phyloP scores from a whole-genome alignment of 2,797 vertebrate genomes.

The Tangara arthus region DNA sequence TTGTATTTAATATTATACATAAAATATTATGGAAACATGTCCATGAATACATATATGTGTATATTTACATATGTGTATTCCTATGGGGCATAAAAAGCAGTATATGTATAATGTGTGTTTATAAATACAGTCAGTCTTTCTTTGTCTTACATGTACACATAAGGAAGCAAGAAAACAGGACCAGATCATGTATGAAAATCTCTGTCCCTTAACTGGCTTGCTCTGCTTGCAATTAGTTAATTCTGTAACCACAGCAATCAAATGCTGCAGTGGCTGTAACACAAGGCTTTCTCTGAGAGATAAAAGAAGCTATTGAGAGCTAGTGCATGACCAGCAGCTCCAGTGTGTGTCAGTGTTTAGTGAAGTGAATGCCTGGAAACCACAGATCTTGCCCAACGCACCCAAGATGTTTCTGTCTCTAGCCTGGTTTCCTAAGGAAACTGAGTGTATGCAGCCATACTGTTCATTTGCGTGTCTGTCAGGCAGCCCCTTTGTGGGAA shows the following conservation, averaged over 20 bases:
- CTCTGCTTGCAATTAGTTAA: not conserved
- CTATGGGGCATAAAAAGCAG: not conserved
- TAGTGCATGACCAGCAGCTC: not conserved
- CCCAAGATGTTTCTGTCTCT: slow-evolving; percentile 8
- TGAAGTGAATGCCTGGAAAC: not conserved
- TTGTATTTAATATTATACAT: not conserved
- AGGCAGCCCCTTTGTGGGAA: not conserved
- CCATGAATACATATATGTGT: not conserved
- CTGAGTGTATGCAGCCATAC: not conserved
- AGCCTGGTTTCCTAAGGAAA: not conserved
- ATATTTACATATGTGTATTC: not conserved
- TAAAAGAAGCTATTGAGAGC: slow-evolving; percentile 40
- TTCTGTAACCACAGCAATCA: not conserved
- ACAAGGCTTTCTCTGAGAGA: not conserved
- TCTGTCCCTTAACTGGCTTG: not conserved
- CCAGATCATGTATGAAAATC: not conserved
- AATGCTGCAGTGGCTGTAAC: not conserved
- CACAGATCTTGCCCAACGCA: not conserved
- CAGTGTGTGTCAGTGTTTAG: not conserved
- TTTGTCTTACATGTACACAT: not conserved
- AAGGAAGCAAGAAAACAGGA: not conserved
- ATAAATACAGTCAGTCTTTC: not conserved
- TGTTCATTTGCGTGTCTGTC: not conserved
- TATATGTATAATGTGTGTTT: not conserved
- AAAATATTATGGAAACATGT: not conserved